Evolutionary conservation across 2,888 invertebrate species (phyloP).

Genomic region (Euplagia quadripunctaria): DNA sequence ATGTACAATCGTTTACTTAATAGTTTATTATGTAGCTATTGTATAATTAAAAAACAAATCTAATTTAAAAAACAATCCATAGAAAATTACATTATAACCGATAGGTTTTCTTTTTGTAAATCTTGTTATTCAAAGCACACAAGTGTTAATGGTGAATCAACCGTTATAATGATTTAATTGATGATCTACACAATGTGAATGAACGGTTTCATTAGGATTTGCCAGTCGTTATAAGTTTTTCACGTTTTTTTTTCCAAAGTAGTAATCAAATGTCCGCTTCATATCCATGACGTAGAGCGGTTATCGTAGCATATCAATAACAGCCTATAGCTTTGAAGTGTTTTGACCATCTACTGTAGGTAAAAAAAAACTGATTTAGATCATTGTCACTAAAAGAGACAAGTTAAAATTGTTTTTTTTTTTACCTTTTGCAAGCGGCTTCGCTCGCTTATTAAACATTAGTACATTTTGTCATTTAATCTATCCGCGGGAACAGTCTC

Average conservation of each 20-base stretch:
- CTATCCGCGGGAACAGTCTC: too few species aligned
- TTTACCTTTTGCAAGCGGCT: not conserved
- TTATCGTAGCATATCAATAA: not conserved
- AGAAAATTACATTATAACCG: not conserved
- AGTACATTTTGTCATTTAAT: too few species aligned
- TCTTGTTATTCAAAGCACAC: not conserved
- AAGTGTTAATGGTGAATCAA: conserved; percentile 1
- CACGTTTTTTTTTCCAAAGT: not conserved
- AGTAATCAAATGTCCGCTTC: not conserved
- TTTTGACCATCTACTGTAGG: not conserved
- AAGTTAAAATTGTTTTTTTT: not conserved
- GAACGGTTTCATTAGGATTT: not conserved
- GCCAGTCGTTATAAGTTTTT: not conserved
- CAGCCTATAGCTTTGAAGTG: not conserved
- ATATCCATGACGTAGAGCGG: not conserved
- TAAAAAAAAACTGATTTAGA: not conserved
- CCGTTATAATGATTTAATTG: conserved; percentile 16
- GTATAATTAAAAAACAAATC: not conserved
- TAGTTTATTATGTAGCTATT: too few species aligned
- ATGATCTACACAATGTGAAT: conserved; percentile 11
- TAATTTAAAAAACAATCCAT: not conserved
- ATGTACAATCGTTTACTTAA: too few species aligned
- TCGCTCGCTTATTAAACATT: too few species aligned
- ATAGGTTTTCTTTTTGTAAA: not conserved
- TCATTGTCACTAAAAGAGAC: conserved; percentile 8